Percentiles rank a stretch among this genome's conserved stretches.
These are phyloP conservation scores for Scalopus aquaticus DNA, from an alignment of 2,113 vertebrate genomes.

Conservation along the genomic window DNA sequence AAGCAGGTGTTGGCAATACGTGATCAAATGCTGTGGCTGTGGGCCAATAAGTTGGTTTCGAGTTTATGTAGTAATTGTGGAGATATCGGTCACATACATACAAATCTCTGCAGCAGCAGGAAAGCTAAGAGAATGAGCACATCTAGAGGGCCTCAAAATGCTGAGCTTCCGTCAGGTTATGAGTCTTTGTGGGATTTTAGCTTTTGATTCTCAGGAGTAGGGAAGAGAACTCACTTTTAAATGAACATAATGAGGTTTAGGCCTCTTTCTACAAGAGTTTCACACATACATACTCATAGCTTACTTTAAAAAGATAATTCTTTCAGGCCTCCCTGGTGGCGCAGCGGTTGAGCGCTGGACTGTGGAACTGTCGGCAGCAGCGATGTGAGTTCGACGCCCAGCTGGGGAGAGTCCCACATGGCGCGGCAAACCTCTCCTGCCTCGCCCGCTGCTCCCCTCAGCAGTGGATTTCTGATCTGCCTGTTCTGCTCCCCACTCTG, in stretches of 20 bases:
- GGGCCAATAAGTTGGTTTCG: neutral
- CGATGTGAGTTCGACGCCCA: too few relatives aligned
- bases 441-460: too few relatives aligned
- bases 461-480: too few relatives aligned
- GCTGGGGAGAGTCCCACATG: too few relatives aligned
- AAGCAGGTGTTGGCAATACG: neutral
- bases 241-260: neutral
- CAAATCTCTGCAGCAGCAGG: neutral
- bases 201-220: neutral
- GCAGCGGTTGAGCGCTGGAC: too few relatives aligned
- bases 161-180: neutral
- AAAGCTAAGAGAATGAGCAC: neutral
- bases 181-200: too few relatives aligned
- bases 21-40: fast-evolving
- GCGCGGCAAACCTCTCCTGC: too few relatives aligned
- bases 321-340: too few relatives aligned
- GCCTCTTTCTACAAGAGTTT: neutral
- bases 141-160: neutral
- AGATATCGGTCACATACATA: neutral
- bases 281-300: too few relatives aligned
- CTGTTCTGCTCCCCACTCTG: too few relatives aligned
- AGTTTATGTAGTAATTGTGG: neutral
- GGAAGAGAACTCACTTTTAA: neutral
- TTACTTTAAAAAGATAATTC: neutral
- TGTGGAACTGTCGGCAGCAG: too few relatives aligned